Conservation (phyloP, 2,888 invertebrate species). For the Tortricodes alternella region DNA sequence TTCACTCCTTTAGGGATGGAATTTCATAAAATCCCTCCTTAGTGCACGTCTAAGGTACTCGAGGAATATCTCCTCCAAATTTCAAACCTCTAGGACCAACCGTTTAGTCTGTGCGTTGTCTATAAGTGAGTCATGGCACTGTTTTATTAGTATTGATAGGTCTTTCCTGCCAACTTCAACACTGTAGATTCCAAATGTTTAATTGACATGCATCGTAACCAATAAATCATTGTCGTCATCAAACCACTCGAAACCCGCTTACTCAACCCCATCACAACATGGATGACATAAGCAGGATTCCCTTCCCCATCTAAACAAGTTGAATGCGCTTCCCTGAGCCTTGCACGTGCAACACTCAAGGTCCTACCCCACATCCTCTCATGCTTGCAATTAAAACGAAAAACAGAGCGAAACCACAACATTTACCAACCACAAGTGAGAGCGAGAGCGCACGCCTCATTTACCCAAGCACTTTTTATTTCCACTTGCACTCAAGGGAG, state of each 20-base stretch:
- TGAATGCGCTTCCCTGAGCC: slow-evolving; percentile 69
- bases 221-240: slow-evolving; percentile 22
- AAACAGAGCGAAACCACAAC: slow-evolving; percentile 63
- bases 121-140: no score
- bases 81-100: no score
- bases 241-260: slow-evolving; percentile 2
- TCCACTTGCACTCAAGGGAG: slow-evolving; percentile 74
- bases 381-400: slow-evolving; percentile 81
- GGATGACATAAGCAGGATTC: slow-evolving; percentile 64
- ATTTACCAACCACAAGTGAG: slow-evolving; percentile 49
- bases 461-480: slow-evolving; percentile 80
- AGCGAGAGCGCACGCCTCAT: slow-evolving; percentile 73
- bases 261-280: slow-evolving; percentile 46
- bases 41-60: no score
- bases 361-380: slow-evolving; percentile 78
- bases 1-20: no score
- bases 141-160: no score
- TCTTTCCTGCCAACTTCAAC: no score
- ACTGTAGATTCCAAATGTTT: no score
- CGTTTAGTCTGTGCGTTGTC: no score
- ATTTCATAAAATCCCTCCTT: no score
- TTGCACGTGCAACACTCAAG: slow-evolving; percentile 80
- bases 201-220: background rate
- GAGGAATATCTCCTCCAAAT: no score
- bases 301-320: slow-evolving; percentile 68